A percentile compares a stretch with the other conserved stretches of the same genome.
phyloP scores from a whole-genome alignment of 1,140 invertebrate genomes.

The Calliopsis andreniformis region DNA sequence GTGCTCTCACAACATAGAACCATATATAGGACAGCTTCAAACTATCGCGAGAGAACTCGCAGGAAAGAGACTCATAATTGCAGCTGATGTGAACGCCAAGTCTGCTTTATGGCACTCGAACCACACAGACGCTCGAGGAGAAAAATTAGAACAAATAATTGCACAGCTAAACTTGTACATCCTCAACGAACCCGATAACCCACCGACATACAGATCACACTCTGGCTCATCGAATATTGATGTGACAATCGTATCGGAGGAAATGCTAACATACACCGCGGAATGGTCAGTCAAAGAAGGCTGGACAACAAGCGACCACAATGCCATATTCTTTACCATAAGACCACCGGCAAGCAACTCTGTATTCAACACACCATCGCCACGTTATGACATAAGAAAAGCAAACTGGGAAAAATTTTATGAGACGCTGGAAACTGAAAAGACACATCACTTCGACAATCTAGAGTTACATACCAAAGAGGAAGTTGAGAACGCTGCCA shows the following conservation, averaged over 20 bases:
- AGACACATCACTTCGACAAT: background rate
- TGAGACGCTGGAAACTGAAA: too few relatives aligned
- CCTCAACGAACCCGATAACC: constrained; percentile 21
- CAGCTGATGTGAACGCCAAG: too few relatives aligned
- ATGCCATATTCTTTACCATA: too few relatives aligned
- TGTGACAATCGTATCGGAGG: constrained; percentile 1
- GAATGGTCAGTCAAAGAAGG: too few relatives aligned
- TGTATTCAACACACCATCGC: background rate
- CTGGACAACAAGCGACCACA: constrained; percentile 51
- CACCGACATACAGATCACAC: background rate
- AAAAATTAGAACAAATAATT: constrained; percentile 44
- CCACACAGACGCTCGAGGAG: constrained; percentile 29
- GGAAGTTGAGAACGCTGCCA: too few relatives aligned
- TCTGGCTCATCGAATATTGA: constrained; percentile 41
- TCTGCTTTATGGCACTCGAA: constrained; percentile 1
- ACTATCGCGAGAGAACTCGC: constrained; percentile 4
- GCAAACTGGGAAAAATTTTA: constrained; percentile 49
- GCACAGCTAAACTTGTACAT: background rate
- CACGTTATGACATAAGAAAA: constrained; percentile 27
- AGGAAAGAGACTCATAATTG: constrained; percentile 32
- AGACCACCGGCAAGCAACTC: too few relatives aligned
- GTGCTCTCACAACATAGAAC: too few relatives aligned
- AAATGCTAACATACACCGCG: background rate
- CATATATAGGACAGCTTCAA: constrained; percentile 8
- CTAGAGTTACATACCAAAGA: background rate